Evolutionary conservation across 2,888 invertebrate genomes (phyloP), one percentile per base, ranked within the genome.

Genomic region (Parapristionchus giblindavisi): DNA sequence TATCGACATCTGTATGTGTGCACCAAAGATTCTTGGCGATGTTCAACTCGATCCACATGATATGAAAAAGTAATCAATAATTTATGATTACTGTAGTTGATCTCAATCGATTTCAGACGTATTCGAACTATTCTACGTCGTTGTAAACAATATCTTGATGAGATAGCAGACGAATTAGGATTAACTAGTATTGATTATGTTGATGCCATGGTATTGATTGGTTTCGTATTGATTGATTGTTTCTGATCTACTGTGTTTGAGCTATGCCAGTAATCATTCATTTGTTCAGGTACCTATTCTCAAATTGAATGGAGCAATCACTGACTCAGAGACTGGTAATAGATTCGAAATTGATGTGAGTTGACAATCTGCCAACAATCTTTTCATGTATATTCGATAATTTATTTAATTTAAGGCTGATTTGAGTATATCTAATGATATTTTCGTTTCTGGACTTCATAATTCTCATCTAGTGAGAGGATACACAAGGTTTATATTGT

Each of bases 401-500:
- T 11, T 32, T 17, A 29, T 51, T 24, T 32, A 48, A 51, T 58
- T 29, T 14, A 32, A 72, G 60, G 72, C 21, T 3, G 83, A 83
- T 70, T 51, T 83, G 17, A 79, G 79, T 54, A 77, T 80, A 3
- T 75, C 78, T 17, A 56, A 76, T 17, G 76, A 75, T 1, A 32
- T 60, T 1, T 83, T 83, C 71, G 56, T 83, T 27, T 81, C 81
- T 4, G 77, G 79, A 0, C 72, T 80, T 56, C 83, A 83, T 70
- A 83, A 83, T 65, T 77, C 81, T 0, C 74, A 76, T 51, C 70
- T 83, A 24, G 76, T 81, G 24, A 38, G 73, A 8, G 78, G 79
- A 51, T 78, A 75, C 74, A 58, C 65, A 1, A 40, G 75, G 80
- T 80, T 0, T 27, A 77, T 60, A 34, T 24, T 58, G 11, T 24